Conservation (phyloP, 2,113 vertebrate species). For the Cisticola juncidis region DNA sequence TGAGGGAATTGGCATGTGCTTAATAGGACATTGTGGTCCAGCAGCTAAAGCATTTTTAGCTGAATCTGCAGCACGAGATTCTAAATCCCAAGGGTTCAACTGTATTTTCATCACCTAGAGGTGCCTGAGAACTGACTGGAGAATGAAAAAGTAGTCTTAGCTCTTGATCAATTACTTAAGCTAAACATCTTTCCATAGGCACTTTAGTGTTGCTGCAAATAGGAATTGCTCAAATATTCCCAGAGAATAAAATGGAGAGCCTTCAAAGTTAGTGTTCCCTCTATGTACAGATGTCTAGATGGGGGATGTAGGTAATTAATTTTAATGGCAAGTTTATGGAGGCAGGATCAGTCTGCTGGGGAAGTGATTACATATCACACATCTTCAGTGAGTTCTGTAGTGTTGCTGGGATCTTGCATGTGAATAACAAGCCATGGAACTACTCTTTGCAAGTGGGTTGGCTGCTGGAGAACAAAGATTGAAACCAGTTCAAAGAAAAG, state of each 20-base stretch:
- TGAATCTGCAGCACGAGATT: background rate
- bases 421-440: background rate
- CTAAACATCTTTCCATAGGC: background rate
- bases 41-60: background rate
- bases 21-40: background rate
- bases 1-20: background rate
- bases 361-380: background rate
- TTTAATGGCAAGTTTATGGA: background rate
- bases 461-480: slow-evolving; percentile 6
- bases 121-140: background rate
- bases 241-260: background rate
- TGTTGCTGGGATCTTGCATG: background rate
- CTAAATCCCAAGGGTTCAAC: background rate
- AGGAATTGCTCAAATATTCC: background rate
- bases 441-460: background rate
- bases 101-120: background rate
- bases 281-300: background rate
- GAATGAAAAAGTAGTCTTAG: background rate
- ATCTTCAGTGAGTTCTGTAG: background rate
- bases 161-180: background rate
- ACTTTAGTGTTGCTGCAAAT: background rate
- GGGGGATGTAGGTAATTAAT: background rate
- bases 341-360: background rate
- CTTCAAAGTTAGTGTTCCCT: background rate
- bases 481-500: slow-evolving; percentile 9